These are phyloP conservation scores for Beris morrisii DNA, from an alignment of 2,888 invertebrate species.

Conservation along the genomic window DNA sequence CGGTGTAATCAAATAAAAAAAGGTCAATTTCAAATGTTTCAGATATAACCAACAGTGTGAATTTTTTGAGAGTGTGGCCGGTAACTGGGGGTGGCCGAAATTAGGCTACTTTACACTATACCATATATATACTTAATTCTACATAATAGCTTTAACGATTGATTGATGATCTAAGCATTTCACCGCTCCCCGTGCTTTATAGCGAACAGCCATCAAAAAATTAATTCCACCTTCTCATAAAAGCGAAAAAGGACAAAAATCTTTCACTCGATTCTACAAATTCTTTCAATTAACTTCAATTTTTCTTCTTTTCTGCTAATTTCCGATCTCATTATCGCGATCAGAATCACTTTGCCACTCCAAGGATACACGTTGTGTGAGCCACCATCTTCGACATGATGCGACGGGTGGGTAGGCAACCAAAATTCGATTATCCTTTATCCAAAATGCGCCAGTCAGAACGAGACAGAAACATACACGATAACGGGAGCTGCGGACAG, in stretches of 20 bases:
- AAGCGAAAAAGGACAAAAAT: background rate
- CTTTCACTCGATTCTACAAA: background rate
- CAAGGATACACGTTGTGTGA: background rate
- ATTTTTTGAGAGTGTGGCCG: too few relatives aligned
- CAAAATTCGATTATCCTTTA: conserved; percentile 25
- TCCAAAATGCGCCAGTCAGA: background rate
- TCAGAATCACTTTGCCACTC: conserved; percentile 29
- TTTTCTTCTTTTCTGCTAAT: conserved; percentile 29
- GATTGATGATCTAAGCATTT: too few relatives aligned
- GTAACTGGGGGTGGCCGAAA: too few relatives aligned
- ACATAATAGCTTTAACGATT: too few relatives aligned
- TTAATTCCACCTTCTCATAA: too few relatives aligned
- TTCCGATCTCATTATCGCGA: conserved; percentile 32
- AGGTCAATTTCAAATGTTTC: too few relatives aligned
- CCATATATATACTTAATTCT: too few relatives aligned
- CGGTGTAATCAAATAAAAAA: too few relatives aligned
- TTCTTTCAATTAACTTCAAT: conserved; percentile 27
- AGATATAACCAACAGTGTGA: too few relatives aligned
- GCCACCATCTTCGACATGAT: background rate
- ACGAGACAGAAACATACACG: background rate
- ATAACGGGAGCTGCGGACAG: background rate
- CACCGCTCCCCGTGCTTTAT: too few relatives aligned
- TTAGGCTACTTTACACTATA: too few relatives aligned
- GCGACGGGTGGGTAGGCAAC: background rate
- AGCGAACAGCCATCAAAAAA: too few relatives aligned